phyloP scores from a whole-genome alignment of 53 echinoderm and acorn worm species.

The Actinopyga echinites region DNA sequence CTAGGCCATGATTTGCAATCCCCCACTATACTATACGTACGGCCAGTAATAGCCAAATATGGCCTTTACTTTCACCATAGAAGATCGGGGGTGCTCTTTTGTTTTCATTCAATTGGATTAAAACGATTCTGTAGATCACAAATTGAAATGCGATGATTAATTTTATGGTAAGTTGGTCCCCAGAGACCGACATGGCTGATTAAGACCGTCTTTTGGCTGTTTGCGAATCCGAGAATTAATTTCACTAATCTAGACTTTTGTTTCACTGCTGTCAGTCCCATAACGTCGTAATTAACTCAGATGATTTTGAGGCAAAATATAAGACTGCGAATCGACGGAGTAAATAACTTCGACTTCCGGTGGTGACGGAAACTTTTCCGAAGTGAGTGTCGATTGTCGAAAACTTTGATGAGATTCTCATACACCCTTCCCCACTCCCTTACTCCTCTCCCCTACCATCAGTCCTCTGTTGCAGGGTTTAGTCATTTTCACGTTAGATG shows the following conservation, averaged over 20 bases:
- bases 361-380: conserved; percentile 2
- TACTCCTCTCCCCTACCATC: too few relatives aligned
- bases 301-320: background rate
- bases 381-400: background rate
- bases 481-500: too few relatives aligned
- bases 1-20: conserved; percentile 6
- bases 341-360: background rate
- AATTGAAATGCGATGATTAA: conserved; percentile 33
- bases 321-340: background rate
- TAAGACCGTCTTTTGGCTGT: conserved; percentile 19
- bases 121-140: background rate
- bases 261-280: conserved; percentile 23
- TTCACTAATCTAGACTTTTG: conserved; percentile 18
- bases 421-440: too few relatives aligned
- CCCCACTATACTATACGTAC: background rate
- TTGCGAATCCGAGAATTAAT: conserved; percentile 26
- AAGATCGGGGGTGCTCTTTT: conserved; percentile 6
- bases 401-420: too few relatives aligned
- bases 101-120: conserved; percentile 41
- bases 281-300: conserved; percentile 28
- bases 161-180: conserved; percentile 25
- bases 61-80: background rate
- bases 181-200: background rate
- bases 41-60: too few relatives aligned
- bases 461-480: too few relatives aligned